Conservation (phyloP, 92 coral and sea anemone species). For the Isaurus tuberculatus region DNA sequence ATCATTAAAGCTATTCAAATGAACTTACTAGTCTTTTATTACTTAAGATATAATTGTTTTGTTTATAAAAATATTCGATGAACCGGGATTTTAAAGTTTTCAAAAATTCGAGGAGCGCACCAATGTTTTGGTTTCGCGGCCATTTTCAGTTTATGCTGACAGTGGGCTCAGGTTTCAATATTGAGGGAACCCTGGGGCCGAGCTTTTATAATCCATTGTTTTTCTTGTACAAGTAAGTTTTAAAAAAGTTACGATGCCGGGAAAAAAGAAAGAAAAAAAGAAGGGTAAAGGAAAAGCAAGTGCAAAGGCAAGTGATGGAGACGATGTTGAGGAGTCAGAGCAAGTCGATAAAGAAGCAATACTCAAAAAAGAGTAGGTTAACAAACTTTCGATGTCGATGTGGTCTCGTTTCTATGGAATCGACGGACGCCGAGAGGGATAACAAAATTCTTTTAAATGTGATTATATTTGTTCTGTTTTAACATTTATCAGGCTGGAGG, state of each 20-base stretch:
- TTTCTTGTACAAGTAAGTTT: not conserved
- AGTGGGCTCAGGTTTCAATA: not conserved
- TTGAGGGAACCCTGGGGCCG: not conserved
- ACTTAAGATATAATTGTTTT: too few species aligned
- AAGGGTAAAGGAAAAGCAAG: slow-evolving; percentile 80
- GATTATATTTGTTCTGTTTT: not conserved
- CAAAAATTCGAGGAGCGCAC: too few species aligned
- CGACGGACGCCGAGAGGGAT: not conserved
- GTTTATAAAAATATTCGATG: too few species aligned
- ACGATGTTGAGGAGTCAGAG: slow-evolving; percentile 59
- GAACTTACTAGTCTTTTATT: too few species aligned
- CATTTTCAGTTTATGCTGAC: not conserved
- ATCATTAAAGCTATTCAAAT: too few species aligned
- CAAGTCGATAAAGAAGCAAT: slow-evolving; percentile 85
- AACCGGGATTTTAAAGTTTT: too few species aligned
- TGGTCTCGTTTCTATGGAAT: slow-evolving; percentile 23
- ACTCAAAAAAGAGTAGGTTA: slow-evolving; percentile 84
- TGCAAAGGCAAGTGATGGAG: slow-evolving; percentile 69
- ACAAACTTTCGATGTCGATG: not conserved
- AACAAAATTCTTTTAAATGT: not conserved
- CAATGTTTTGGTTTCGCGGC: too few species aligned
- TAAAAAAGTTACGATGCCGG: slow-evolving; percentile 75
- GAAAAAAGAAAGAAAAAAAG: slow-evolving; percentile 92
- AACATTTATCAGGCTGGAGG: slow-evolving; percentile 64
- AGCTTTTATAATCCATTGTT: not conserved